Percentiles rank a stretch among this genome's conserved stretches.
These are phyloP conservation scores for Characodon lateralis DNA, from an alignment of 2,797 vertebrate genomes.

Conservation along the genomic window DNA sequence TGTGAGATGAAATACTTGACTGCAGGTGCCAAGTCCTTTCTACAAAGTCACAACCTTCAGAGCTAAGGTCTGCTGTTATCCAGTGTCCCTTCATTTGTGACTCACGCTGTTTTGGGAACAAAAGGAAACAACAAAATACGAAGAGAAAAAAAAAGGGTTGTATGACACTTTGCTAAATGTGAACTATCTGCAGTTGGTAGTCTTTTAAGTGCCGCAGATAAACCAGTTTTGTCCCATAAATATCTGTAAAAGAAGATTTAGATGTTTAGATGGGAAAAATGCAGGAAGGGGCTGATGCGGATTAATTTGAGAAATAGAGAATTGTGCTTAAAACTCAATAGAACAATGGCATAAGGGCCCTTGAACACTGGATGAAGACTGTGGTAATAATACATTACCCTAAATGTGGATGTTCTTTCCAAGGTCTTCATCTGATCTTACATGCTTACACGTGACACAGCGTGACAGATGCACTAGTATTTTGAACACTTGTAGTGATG, in stretches of 20 bases:
- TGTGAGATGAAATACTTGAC: constrained; percentile 27
- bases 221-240: neutral
- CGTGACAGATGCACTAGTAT: too few species aligned
- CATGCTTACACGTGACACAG: too few species aligned
- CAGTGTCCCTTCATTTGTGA: constrained; percentile 60
- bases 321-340: too few species aligned
- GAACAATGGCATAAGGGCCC: too few species aligned
- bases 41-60: constrained; percentile 61
- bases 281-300: neutral
- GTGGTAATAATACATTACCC: too few species aligned
- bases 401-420: too few species aligned
- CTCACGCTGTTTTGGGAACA: constrained; percentile 46
- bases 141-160: neutral
- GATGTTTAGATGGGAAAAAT: neutral
- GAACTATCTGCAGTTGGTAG: neutral
- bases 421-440: too few species aligned
- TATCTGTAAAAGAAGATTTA: neutral
- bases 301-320: too few species aligned
- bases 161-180: neutral
- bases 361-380: too few species aligned
- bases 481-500: too few species aligned
- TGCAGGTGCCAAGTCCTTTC: neutral
- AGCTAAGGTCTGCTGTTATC: constrained; percentile 57
- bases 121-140: constrained; percentile 1
- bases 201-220: neutral